Evolutionary conservation across 2,888 invertebrate species (phyloP), one percentile per base, ranked within the genome.

Genomic region (Capitulum mitella): DNA sequence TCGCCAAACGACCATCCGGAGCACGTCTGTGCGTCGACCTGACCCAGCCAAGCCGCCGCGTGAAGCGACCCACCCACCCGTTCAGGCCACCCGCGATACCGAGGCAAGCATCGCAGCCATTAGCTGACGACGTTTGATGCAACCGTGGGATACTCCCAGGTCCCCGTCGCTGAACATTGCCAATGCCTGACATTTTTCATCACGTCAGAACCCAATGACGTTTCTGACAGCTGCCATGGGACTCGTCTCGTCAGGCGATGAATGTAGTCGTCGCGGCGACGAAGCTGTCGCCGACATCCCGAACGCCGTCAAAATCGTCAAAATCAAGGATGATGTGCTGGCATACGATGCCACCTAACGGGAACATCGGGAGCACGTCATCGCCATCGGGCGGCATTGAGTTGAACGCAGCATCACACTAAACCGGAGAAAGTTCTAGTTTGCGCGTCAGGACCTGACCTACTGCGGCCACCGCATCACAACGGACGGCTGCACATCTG

Each of bases 381-480:
- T 61, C 51, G 40, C 40, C 26, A 48, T 43, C 58, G 34, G 77
- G 22, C 3, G 48, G 40, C 6, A 70, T 2, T 70, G 79, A n/a
- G 51, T 54, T 32, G n/a, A 77, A 34, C 40, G 32, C 43, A 43
- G 43, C n/a, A n/a, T n/a, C n/a, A n/a, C n/a, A n/a, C n/a, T n/a
- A n/a, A n/a, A n/a, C n/a, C n/a, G n/a, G n/a, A n/a, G n/a, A n/a
- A n/a, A n/a, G n/a, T n/a, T n/a, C n/a, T n/a, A n/a, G n/a, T n/a
- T n/a, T n/a, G n/a, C n/a, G n/a, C n/a, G n/a, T n/a, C n/a, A n/a
- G n/a, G n/a, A n/a, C n/a, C n/a, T n/a, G n/a, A n/a, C n/a, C n/a
- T n/a, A n/a, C n/a, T 79, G 77, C 70, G 77, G 77, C 29, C 77
- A 64, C 48, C 77, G 19, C 64, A 64, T 79, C 6, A 37, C 79